phyloP scores from a whole-genome alignment of 2,797 vertebrate genomes.

The Columba guinea region DNA sequence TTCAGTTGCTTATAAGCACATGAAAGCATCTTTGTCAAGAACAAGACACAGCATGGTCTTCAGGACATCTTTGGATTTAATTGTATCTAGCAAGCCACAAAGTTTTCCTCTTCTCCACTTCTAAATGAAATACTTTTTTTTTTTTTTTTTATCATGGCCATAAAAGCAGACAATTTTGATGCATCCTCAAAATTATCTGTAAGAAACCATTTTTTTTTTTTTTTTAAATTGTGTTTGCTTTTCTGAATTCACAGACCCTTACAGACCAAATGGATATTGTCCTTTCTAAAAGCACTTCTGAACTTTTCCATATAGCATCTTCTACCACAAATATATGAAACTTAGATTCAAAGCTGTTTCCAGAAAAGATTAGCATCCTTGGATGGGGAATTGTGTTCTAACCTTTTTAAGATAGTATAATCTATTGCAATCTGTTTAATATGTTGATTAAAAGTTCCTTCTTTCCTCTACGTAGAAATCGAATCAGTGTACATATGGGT shows the following conservation, averaged over 20 bases:
- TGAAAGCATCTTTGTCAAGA: background rate
- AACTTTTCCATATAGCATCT: background rate
- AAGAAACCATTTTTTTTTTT: background rate
- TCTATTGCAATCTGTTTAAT: background rate
- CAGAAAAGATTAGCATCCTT: background rate
- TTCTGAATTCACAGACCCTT: background rate
- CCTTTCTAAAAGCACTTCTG: background rate
- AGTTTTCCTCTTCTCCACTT: conserved; percentile 6
- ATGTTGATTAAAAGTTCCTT: background rate
- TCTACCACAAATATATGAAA: conserved; percentile 11
- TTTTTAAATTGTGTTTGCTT: background rate
- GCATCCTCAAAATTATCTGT: background rate
- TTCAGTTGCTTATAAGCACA: background rate
- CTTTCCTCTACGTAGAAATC: background rate
- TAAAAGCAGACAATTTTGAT: background rate
- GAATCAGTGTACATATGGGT: background rate
- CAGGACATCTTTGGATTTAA: background rate
- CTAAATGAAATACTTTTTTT: background rate
- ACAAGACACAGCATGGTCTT: background rate
- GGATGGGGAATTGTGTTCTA: background rate
- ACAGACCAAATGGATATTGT: background rate
- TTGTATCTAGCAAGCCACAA: background rate
- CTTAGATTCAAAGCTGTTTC: background rate
- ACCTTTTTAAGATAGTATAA: background rate
- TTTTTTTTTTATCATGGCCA: background rate